phyloP scores from a whole-genome alignment of 2,113 vertebrate species.

The Menura novaehollandiae region DNA sequence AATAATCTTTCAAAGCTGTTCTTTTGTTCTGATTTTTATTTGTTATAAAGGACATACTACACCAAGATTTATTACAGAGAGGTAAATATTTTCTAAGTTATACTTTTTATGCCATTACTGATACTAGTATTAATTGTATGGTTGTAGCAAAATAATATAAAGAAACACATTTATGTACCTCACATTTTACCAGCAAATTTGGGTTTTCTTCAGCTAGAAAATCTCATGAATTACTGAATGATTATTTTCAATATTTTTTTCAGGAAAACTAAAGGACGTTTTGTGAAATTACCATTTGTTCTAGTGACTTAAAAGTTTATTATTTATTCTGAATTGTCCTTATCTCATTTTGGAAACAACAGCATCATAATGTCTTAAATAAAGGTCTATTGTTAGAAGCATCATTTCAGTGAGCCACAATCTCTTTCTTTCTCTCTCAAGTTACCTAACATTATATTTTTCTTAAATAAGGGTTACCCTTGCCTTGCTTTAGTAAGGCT shows the following conservation, averaged over 20 bases:
- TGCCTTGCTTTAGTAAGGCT: neutral
- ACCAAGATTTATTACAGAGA: neutral
- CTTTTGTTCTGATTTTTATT: neutral
- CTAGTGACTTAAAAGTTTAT: neutral
- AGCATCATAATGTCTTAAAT: neutral
- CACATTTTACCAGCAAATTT: neutral
- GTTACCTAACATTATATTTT: neutral
- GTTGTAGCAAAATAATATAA: neutral
- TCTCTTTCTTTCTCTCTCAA: neutral
- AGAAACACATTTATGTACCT: neutral
- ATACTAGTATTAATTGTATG: neutral
- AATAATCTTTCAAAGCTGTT: neutral
- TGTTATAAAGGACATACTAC: neutral
- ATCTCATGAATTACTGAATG: neutral
- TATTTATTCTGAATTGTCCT: neutral
- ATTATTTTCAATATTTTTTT: neutral
- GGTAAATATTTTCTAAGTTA: neutral
- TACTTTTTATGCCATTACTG: neutral
- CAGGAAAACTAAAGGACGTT: neutral
- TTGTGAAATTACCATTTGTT: neutral
- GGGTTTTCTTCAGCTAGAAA: neutral
- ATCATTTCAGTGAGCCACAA: neutral
- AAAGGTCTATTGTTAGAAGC: neutral
- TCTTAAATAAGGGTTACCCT: constrained; percentile 18
- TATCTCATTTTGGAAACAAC: neutral